Percentiles rank a stretch among this genome's conserved stretches.
Conservation (phyloP, 2,113 vertebrate species). For the Plotosus lineatus region DNA sequence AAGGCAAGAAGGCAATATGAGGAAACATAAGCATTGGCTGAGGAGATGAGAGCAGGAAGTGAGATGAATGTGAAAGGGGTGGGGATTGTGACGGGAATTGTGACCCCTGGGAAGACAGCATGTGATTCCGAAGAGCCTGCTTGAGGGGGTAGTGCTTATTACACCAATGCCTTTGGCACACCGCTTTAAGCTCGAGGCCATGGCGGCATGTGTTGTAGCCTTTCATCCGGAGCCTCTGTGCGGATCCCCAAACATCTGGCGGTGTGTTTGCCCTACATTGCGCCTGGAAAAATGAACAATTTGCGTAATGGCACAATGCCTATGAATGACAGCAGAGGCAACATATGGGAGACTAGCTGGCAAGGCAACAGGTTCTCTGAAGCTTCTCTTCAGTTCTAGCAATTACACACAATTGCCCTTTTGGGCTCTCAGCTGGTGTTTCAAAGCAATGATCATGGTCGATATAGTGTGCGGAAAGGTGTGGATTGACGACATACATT, state of each 20-base stretch:
- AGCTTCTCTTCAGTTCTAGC: constrained; percentile 20
- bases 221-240: constrained; percentile 47
- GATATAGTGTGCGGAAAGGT: constrained; percentile 29
- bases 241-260: constrained; percentile 55
- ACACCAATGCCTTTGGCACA: constrained; percentile 47
- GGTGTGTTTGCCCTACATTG: constrained; percentile 45
- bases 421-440: constrained; percentile 14
- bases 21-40: background rate
- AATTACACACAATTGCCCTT: constrained; percentile 28
- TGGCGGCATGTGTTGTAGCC: constrained; percentile 40
- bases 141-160: constrained; percentile 42
- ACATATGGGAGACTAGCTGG: constrained; percentile 43
- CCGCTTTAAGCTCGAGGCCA: constrained; percentile 38
- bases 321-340: constrained; percentile 41
- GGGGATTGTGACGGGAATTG: constrained; percentile 6
- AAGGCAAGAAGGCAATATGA: too few species aligned
- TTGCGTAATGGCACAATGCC: constrained; percentile 35
- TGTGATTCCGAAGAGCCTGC: constrained; percentile 46
- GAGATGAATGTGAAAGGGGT: background rate
- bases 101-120: constrained; percentile 40
- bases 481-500: constrained; percentile 16
- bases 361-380: constrained; percentile 28
- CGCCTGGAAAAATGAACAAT: constrained; percentile 46
- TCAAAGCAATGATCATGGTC: constrained; percentile 29
- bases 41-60: background rate